Base-by-base conservation (phyloP, 2,888 invertebrate species). In the Lithophane socia region DNA sequence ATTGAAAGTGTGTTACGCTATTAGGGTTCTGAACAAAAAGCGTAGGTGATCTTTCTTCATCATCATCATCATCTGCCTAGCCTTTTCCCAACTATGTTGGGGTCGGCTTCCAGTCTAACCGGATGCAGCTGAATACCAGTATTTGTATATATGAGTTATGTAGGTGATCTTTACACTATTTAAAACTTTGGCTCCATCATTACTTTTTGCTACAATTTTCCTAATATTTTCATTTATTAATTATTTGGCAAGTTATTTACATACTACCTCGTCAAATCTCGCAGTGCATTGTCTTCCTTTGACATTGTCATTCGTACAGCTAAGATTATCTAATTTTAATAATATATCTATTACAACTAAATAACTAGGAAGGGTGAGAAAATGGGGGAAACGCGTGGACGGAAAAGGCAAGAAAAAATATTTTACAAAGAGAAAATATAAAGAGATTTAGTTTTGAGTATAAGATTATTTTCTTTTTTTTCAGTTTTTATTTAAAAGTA, bases 231-330 rank as follows among this genome's bases (percentile, higher is more conserved):
- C 71, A 82, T 89, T 92, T 82, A 90, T 52, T 37, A 87, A 88
- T 87, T 86, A 89, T 90, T 92, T 91, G 91, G 92, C 91, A 90
- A 89, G 89, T 91, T 90, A 91, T 90, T 83, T 93, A 94, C 90
- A 92, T 76, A 86, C 95, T 96, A 96, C 92, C 86, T 91, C 93
- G 92, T 96, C 96, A 96, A 96, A 95, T 96, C 96, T 88, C 96
- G 93, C 93, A 92, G 96, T 96, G 96, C 95, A 92, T 90, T 90
- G 83, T 89, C 88, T 85, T 85, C 83, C 83, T 67, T 85, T 74
- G 85, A 88, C 86, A 91, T 90, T 84, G 72, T 87, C 73, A 81
- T 83, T 79, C 86, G 84, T 82, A 83, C 58, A 78, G 60, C 81
- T 77, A 81, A 80, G 42, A 52, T 67, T 77, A 80, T 72, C 77